A percentile compares a stretch with the other conserved stretches of the same genome.
phyloP scores from a whole-genome alignment of 2,888 invertebrate genomes.

The Eretmocerus hayati region DNA sequence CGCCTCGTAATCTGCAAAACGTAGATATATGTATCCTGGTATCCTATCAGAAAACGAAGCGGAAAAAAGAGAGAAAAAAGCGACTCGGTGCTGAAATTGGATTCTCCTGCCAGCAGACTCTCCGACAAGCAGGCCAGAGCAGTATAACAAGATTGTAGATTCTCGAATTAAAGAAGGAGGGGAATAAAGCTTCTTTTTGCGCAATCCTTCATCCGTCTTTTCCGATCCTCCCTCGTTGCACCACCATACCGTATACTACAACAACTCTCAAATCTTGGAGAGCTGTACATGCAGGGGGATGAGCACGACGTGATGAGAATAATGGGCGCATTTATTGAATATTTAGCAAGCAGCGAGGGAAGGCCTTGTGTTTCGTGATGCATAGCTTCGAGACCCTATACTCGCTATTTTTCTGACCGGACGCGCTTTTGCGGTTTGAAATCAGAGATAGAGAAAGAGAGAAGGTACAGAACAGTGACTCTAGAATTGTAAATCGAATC shows the following conservation, averaged over 20 bases:
- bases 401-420: constrained; percentile 29
- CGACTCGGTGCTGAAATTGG: too few species aligned
- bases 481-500: constrained; percentile 38
- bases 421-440: too few species aligned
- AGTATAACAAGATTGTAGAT: too few species aligned
- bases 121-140: too few species aligned
- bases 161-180: background rate
- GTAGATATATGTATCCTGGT: too few species aligned
- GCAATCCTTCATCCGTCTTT: background rate
- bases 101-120: too few species aligned
- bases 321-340: constrained; percentile 45
- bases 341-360: constrained; percentile 37
- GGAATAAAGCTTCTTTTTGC: background rate
- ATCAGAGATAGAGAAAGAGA: too few species aligned
- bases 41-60: too few species aligned
- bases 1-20: too few species aligned
- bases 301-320: constrained; percentile 41
- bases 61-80: background rate
- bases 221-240: background rate
- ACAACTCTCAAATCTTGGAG: background rate
- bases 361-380: constrained; percentile 8
- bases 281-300: constrained; percentile 8
- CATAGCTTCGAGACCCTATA: constrained; percentile 24
- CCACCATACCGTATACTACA: background rate
- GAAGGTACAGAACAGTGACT: too few species aligned